Evolutionary conservation across 1,140 invertebrate genomes (phyloP).

Genomic region (Adoxophyes honmai): DNA sequence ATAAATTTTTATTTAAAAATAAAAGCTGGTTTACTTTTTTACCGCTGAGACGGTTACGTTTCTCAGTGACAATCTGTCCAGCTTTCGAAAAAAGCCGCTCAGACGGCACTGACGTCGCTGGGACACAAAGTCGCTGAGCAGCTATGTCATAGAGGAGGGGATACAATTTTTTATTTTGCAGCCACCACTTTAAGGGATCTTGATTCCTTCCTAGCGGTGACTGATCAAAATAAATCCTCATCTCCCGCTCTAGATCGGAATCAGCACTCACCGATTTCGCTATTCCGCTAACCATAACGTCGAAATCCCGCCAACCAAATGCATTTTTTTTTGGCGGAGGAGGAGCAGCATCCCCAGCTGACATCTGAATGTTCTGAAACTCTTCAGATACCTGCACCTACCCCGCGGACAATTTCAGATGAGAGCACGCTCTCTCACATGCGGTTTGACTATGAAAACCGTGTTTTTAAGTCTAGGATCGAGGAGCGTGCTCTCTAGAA

Average conservation of each 20-base stretch:
- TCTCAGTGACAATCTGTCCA: constrained; percentile 22
- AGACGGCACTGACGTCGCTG: constrained; percentile 36
- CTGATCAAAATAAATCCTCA: constrained; percentile 29
- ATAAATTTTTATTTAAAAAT: too few species aligned
- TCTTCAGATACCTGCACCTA: not conserved
- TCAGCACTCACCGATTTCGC: not conserved
- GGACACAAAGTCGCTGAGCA: constrained; percentile 31
- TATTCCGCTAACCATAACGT: not conserved
- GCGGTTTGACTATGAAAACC: not conserved
- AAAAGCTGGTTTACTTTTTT: constrained; percentile 6
- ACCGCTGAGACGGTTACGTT: constrained; percentile 16
- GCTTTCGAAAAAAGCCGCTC: constrained; percentile 36
- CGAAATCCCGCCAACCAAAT: not conserved
- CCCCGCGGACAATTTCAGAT: not conserved
- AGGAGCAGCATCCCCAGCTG: too few species aligned
- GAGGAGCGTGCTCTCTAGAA: not conserved
- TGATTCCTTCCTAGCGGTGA: constrained; percentile 21
- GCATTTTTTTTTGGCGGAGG: not conserved
- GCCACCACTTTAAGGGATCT: constrained; percentile 30
- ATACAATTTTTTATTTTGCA: constrained; percentile 25
- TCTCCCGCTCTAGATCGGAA: not conserved
- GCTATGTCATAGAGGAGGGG: constrained; percentile 28
- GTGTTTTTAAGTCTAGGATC: constrained; percentile 4
- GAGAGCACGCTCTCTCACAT: not conserved
- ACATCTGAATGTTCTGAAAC: not conserved